Base-by-base conservation (phyloP, 2,797 vertebrate species). In the Taenioides sp. region DNA sequence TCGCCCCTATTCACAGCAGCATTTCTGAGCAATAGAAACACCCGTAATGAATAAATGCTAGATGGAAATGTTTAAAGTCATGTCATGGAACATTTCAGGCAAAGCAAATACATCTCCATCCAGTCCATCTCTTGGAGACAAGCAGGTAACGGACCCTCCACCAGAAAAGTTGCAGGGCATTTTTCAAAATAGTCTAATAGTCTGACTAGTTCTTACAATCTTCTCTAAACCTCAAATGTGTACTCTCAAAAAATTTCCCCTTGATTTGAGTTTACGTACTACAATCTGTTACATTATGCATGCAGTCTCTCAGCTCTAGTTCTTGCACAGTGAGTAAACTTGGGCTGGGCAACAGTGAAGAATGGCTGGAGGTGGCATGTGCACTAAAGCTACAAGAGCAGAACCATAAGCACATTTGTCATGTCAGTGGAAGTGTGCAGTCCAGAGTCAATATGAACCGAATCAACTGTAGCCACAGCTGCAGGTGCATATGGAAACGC, bases 351-450 rank as follows among this genome's bases (percentile, higher is more conserved):
- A 57, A 47, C 63, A 49, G 14, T 65, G 63, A 65, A 25, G 43
- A 65, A 50, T 65, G 22, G 23, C 43, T 50, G 63, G 22, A 65
- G 63, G 34, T 47, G 62, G 23, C 23, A 65, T 23, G 10, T 50
- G 40, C 22, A 16, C 6, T 50, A 65, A 22, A 25, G 23, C 22
- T 27, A 49, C 43, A 47, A 43, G 14, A 65, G 40, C 40, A 50
- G 63, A 27, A 49, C 43, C 23, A 65, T 50, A 20, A 65, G 14
- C 64, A 65, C 43, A 65, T 65, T 65, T 50, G 43, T 65, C 43
- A 65, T 12, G 63, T 49, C 64, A 65, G n/a, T 49, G 63, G 43
- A 49, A 65, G 12, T 65, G 63, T 50, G 63, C 7, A 17, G 40
- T 65, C 40, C 43, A 23, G 63, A 65, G 62, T 47, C 63, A 65